A percentile compares a stretch with the other conserved stretches of the same genome.
Conservation (phyloP, 2,888 invertebrate genomes). For the Phyllotreta cruciferae region DNA sequence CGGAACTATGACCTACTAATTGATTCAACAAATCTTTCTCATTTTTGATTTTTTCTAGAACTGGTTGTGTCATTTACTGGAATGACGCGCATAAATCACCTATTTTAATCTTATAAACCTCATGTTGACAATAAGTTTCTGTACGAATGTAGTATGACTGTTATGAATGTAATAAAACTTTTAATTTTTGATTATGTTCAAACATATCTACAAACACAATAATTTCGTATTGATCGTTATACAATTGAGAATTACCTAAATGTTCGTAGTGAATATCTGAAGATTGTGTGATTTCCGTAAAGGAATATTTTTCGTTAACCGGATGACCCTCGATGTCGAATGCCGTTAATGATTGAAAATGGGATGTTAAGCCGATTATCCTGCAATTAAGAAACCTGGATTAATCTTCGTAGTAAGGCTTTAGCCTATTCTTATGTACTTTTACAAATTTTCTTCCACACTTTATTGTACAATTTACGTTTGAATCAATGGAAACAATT, state of each 20-base stretch:
- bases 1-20: constrained; percentile 2
- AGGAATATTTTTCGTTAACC: not conserved
- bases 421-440: constrained; percentile 5
- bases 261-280: constrained; percentile 17
- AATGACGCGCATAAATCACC: no score
- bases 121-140: constrained; percentile 5
- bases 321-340: not conserved
- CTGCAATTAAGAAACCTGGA: not conserved
- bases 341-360: not conserved
- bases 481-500: constrained; percentile 5
- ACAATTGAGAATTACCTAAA: constrained; percentile 19
- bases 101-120: constrained; percentile 2
- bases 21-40: constrained; percentile 6
- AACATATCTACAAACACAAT: constrained; percentile 22
- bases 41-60: constrained; percentile 8
- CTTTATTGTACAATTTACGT: constrained; percentile 5
- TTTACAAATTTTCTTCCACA: constrained; percentile 1
- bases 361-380: not conserved
- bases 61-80: not conserved
- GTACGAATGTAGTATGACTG: constrained; percentile 4
- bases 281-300: not conserved
- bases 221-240: constrained; percentile 15
- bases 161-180: no score
- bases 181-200: constrained; percentile 21
- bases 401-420: constrained; percentile 4